Evolutionary conservation across 2,797 vertebrate species (phyloP).

Genomic region (Spinibarbus caldwelli): DNA sequence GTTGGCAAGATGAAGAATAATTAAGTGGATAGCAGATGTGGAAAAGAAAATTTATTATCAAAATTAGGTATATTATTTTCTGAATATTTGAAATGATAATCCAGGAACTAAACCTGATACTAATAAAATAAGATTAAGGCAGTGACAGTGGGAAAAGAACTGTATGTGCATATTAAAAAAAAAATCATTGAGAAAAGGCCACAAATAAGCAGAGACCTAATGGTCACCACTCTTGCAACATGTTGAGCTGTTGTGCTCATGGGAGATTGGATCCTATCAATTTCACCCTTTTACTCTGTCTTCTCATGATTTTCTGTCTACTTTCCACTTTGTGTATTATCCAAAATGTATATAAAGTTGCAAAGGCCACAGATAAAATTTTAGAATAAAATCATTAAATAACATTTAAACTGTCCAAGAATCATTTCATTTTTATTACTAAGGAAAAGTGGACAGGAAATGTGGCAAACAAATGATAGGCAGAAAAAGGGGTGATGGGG

Average conservation of each 20-base stretch:
- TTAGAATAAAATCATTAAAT: not conserved
- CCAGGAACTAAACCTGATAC: not conserved
- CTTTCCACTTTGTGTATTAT: not conserved
- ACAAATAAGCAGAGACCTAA: not conserved
- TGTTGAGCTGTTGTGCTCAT: not conserved
- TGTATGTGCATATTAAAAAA: not conserved
- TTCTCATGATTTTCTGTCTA: not conserved
- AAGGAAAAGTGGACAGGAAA: not conserved
- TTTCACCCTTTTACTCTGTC: not conserved
- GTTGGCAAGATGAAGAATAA: conserved; percentile 36
- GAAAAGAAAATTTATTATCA: not conserved
- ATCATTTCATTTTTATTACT: not conserved
- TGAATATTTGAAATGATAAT: conserved; percentile 1
- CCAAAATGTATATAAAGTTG: not conserved
- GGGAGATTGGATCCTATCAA: not conserved
- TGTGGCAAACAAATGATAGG: not conserved
- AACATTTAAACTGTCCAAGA: not conserved
- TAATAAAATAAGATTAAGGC: not conserved
- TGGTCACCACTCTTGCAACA: not conserved
- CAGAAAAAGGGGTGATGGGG: not conserved
- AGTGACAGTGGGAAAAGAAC: not conserved
- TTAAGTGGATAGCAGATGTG: conserved; percentile 26
- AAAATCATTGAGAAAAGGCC: not conserved
- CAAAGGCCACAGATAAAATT: not conserved
- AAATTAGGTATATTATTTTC: not conserved